phyloP scores from a whole-genome alignment of 2,888 invertebrate genomes.

The Cactoblastis cactorum region DNA sequence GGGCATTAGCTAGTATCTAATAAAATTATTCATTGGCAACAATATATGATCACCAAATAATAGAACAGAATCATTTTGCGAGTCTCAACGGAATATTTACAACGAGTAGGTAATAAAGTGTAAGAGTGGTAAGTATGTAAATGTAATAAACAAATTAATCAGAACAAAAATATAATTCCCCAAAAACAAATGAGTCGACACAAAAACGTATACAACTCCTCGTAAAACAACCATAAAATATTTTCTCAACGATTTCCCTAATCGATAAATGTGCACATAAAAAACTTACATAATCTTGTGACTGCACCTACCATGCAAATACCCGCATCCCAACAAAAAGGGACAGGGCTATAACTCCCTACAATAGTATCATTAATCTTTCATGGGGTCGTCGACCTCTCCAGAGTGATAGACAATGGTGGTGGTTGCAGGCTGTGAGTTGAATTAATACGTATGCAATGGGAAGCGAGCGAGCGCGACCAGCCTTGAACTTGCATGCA shows the following conservation, averaged over 20 bases:
- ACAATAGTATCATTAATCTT: slow-evolving; percentile 75
- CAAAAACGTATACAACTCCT: background rate
- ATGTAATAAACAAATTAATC: background rate
- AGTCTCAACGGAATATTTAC: no score
- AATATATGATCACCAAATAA: no score
- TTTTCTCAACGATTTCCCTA: background rate
- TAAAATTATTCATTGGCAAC: no score
- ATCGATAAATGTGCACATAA: slow-evolving; percentile 4
- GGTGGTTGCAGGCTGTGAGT: slow-evolving; percentile 69
- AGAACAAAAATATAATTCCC: background rate
- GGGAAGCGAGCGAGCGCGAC: slow-evolving; percentile 59
- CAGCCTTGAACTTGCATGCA: slow-evolving; percentile 77
- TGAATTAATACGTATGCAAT: slow-evolving; percentile 73
- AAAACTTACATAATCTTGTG: background rate
- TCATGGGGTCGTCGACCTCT: slow-evolving; percentile 66
- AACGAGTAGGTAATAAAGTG: no score
- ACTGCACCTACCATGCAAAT: slow-evolving; percentile 12
- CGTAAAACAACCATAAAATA: background rate
- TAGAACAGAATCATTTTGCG: no score
- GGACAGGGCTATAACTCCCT: slow-evolving; percentile 48
- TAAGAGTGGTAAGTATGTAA: no score
- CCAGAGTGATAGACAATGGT: slow-evolving; percentile 75
- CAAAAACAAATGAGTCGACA: background rate
- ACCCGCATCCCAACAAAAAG: slow-evolving; percentile 54
- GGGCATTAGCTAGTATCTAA: no score